Base-by-base conservation (phyloP, 2,888 invertebrate species). In the Polyploca ridens region DNA sequence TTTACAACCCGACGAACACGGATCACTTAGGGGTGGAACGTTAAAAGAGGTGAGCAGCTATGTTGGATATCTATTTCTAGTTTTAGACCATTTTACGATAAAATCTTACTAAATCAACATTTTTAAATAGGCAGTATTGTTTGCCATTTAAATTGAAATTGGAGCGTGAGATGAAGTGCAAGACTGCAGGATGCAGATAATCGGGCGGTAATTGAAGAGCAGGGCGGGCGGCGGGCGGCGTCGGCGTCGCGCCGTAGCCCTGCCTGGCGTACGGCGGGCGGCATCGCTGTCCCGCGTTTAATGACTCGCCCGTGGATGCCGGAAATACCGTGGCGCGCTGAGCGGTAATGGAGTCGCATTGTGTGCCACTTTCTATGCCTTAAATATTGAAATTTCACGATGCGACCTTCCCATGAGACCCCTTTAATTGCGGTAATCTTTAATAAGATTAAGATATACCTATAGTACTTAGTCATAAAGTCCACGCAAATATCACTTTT, bases 1-100 rank as follows among this genome's bases (percentile, higher is more conserved):
- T 85, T 92, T 98, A 69, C 98, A 98, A 83, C 97, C 98, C 0
- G 98, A 98, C 82, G 97, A 97, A 68, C 96, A 97, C 71, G 97
- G 97, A 66, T 96, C 96, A 41, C 94, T 98, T 63, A 95, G 98
- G 67, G 98, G 98, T 2, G 95, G 96, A 68, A 97, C 97, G 10
- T 89, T 98, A 64, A 95, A 95, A 79, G 96, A 97, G 94, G 98
- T 97, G 86, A 86, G 86, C 61, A 19, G 16, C 38, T 11, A 16
- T 3, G 5, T 60, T 6, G 46, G 7, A 6, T 46, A 54, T 54
- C 49, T 54, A 3, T 7, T 16, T 49, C 16, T 7, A 49, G 5
- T 49, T 16, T 49, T 16, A 44, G 13, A 14, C 14, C 13, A 14
- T 44, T 44, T 44, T 44, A 14, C 13, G 14, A 14, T 5, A 5